Percentiles rank a stretch among this genome's conserved stretches.
phyloP scores from a whole-genome alignment of 2,113 vertebrate species.

The Dipodomys stephensi region DNA sequence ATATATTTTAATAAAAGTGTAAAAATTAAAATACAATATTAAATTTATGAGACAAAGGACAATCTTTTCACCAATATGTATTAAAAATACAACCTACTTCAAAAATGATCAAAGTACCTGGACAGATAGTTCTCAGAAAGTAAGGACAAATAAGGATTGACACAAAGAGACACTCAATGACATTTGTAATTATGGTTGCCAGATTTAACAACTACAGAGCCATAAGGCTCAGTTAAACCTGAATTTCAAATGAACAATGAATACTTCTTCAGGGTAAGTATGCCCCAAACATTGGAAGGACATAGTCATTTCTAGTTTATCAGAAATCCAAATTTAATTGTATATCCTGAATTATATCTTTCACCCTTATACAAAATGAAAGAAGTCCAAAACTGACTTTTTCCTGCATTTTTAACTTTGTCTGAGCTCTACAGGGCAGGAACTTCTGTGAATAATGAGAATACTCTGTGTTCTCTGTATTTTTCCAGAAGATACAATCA shows the following conservation, averaged over 20 bases:
- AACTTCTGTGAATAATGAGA: not conserved
- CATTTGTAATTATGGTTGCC: not conserved
- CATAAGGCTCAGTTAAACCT: not conserved
- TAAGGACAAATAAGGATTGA: not conserved
- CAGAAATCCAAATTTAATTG: slow-evolving; percentile 7
- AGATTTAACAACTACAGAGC: slow-evolving; percentile 25
- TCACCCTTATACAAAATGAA: not conserved
- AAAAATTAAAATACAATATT: not conserved
- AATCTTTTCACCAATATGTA: not conserved
- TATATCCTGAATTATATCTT: not conserved
- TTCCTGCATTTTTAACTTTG: not conserved
- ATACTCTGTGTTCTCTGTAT: not conserved
- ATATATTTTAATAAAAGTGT: not conserved
- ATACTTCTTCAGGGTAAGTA: not conserved
- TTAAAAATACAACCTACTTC: not conserved
- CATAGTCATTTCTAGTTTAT: not conserved
- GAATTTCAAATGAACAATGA: slow-evolving; percentile 7
- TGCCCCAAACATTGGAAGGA: not conserved
- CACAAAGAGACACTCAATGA: not conserved
- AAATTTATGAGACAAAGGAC: not conserved
- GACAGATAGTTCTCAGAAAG: not conserved
- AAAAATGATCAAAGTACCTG: not conserved
- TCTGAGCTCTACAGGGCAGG: not conserved
- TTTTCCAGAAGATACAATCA: not conserved
- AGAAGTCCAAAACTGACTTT: not conserved